phyloP scores from a whole-genome alignment of 1,140 invertebrate genomes.

The Papilio helenus region DNA sequence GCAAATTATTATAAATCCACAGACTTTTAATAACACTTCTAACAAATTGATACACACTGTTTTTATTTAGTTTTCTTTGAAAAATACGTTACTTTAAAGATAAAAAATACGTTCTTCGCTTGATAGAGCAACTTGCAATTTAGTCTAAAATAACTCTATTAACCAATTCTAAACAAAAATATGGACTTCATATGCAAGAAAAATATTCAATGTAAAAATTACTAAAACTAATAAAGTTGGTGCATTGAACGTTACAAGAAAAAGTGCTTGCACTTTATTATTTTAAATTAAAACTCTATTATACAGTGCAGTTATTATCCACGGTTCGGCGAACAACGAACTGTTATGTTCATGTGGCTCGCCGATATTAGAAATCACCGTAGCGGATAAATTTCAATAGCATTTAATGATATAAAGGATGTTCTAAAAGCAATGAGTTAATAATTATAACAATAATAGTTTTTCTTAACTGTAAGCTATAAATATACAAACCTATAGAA shows the following conservation, averaged over 20 bases:
- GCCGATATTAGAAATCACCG: conserved; percentile 30
- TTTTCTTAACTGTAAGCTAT: background rate
- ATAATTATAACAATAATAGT: background rate
- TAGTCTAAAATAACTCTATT: background rate
- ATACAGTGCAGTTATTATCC: conserved; percentile 22
- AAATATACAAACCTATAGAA: too few species aligned
- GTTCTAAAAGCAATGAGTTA: background rate
- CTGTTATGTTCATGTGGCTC: conserved; percentile 22
- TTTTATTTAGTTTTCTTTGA: background rate
- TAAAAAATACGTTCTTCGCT: background rate
- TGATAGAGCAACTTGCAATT: background rate
- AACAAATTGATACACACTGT: background rate
- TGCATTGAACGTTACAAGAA: conserved; percentile 13
- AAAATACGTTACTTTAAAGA: background rate
- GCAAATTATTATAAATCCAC: background rate
- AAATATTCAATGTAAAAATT: background rate
- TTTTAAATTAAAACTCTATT: conserved; percentile 26
- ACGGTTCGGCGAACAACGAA: conserved; percentile 19
- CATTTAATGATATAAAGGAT: conserved; percentile 6
- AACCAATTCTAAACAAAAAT: background rate
- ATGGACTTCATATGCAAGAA: background rate
- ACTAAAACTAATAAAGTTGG: background rate
- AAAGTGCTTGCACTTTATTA: background rate
- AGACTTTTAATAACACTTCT: background rate
- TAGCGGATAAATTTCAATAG: conserved; percentile 36